phyloP scores from a whole-genome alignment of 2,797 vertebrate genomes.

The Morelia viridis region DNA sequence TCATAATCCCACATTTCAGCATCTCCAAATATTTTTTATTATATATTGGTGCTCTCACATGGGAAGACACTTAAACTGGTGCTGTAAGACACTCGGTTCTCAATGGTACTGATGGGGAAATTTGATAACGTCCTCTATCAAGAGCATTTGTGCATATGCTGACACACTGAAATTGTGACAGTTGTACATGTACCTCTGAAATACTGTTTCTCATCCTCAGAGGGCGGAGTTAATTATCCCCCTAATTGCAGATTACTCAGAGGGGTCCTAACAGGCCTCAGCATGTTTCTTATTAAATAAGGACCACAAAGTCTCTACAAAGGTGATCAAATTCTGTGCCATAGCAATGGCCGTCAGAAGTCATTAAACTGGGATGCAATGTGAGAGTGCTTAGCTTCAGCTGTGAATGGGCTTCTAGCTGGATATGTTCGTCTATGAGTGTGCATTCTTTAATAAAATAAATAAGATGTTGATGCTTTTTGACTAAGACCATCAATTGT shows the following conservation, averaged over 20 bases:
- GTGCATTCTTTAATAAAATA: background rate
- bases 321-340: background rate
- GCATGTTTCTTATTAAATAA: background rate
- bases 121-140: background rate
- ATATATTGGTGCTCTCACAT: background rate
- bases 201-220: background rate
- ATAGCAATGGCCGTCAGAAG: background rate
- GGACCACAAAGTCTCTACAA: background rate
- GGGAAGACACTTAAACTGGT: background rate
- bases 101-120: background rate
- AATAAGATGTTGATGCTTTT: background rate
- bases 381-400: background rate
- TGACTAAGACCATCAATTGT: background rate
- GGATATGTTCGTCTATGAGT: background rate
- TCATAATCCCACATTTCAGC: background rate
- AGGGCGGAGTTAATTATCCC: background rate
- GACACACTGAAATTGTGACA: background rate
- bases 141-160: background rate
- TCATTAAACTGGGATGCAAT: background rate
- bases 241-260: background rate
- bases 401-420: background rate
- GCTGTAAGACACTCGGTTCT: background rate
- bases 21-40: background rate
- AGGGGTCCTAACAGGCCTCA: background rate
- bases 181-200: background rate